Percentiles rank a stretch among this genome's conserved stretches.
Conservation (phyloP, 1,140 invertebrate species). For the Drosophila ercepeae region DNA sequence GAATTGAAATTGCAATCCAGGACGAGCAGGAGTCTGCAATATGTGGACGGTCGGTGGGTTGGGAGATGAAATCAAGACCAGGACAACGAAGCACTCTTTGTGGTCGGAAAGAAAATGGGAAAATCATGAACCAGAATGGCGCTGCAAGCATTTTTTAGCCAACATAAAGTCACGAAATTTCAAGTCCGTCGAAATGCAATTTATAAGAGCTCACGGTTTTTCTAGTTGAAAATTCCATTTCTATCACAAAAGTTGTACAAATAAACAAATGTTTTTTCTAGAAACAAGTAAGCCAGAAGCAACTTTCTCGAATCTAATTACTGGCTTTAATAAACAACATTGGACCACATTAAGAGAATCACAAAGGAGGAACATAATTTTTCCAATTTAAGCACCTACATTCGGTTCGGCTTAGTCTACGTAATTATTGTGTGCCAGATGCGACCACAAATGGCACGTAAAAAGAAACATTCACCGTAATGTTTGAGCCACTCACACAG, state of each 20-base stretch:
- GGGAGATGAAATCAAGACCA: conserved; percentile 9
- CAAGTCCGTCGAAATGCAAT: background rate
- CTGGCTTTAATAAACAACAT: conserved; percentile 20
- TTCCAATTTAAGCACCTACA: conserved; percentile 38
- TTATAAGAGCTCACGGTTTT: background rate
- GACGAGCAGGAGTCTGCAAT: conserved; percentile 9
- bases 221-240: background rate
- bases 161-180: background rate
- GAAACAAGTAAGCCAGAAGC: too few species aligned
- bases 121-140: conserved; percentile 25
- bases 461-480: conserved; percentile 51
- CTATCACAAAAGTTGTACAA: background rate
- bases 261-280: too few species aligned
- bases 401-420: conserved; percentile 19
- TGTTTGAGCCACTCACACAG: conserved; percentile 38
- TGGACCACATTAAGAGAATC: conserved; percentile 9
- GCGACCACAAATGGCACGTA: conserved; percentile 65
- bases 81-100: conserved; percentile 5
- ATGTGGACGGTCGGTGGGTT: too few species aligned
- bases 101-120: conserved; percentile 22
- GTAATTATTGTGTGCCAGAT: conserved; percentile 65
- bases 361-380: conserved; percentile 38
- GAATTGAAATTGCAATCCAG: conserved; percentile 49
- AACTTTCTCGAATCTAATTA: conserved; percentile 22
- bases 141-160: background rate